Conservation (phyloP, 2,797 vertebrate species). For the Pseudocheirus occidentalis region DNA sequence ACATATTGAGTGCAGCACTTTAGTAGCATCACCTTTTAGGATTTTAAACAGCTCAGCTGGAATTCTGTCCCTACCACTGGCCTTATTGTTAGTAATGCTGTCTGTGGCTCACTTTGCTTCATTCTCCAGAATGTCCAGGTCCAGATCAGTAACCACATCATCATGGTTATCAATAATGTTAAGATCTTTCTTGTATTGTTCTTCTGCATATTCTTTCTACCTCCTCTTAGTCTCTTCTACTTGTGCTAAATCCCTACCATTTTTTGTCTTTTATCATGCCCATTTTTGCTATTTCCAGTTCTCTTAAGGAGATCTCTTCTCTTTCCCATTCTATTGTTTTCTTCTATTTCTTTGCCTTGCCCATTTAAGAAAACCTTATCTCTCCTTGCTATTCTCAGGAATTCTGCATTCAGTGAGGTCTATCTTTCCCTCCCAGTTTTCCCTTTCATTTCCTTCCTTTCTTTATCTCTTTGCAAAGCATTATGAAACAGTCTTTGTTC, state of each 20-base stretch:
- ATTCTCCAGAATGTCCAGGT: not conserved
- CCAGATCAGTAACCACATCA: not conserved
- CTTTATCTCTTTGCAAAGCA: not conserved
- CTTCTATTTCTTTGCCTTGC: not conserved
- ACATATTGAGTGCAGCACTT: not conserved
- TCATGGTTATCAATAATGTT: not conserved
- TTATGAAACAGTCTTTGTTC: not conserved
- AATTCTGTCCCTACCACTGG: not conserved
- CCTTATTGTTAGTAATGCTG: not conserved
- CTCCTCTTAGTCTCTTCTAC: not conserved
- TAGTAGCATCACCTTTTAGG: not conserved
- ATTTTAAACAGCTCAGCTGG: not conserved
- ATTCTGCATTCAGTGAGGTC: not conserved
- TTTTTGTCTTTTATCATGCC: not conserved
- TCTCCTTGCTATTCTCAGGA: not conserved
- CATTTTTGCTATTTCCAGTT: not conserved
- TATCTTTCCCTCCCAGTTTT: not conserved
- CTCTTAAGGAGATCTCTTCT: not conserved
- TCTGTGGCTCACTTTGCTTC: not conserved
- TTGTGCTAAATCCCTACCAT: not conserved
- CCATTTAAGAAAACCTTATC: too few species aligned
- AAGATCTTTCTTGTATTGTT: not conserved
- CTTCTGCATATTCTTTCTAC: not conserved
- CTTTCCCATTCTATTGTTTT: not conserved
- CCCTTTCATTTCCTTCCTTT: not conserved